Conservation (phyloP, 2,797 vertebrate species). For the Sebastes wilsoni region DNA sequence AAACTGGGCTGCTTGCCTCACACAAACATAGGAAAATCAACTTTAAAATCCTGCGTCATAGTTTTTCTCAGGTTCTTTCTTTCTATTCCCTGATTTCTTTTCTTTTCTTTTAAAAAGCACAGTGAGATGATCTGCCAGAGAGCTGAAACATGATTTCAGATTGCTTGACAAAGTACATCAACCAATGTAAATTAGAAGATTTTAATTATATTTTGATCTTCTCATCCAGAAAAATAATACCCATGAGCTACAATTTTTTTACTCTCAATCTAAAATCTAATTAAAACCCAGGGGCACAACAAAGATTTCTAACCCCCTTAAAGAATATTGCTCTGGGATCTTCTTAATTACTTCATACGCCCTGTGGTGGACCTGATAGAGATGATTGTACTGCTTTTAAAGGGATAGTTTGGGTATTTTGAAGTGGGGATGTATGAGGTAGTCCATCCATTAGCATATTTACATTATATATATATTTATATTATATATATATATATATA, state of each 20-base stretch:
- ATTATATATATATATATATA: too few species aligned
- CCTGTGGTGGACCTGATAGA: not conserved
- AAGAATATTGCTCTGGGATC: not conserved
- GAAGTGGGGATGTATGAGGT: too few species aligned
- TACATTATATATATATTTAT: too few species aligned
- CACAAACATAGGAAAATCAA: slow-evolving; percentile 22
- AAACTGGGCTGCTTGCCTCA: slow-evolving; percentile 28
- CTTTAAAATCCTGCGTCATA: slow-evolving; percentile 51
- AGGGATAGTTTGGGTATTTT: too few species aligned
- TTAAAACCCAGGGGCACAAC: not conserved
- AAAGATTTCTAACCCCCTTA: not conserved
- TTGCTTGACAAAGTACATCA: not conserved
- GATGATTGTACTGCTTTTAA: slow-evolving; percentile 4
- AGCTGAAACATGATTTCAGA: slow-evolving; percentile 43
- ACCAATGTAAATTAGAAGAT: not conserved
- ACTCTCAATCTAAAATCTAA: not conserved
- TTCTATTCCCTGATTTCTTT: slow-evolving; percentile 51
- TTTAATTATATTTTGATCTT: not conserved
- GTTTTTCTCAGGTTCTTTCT: slow-evolving; percentile 70
- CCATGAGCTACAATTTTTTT: not conserved
- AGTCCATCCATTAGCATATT: too few species aligned
- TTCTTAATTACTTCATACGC: not conserved
- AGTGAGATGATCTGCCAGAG: slow-evolving; percentile 37
- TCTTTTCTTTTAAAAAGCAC: slow-evolving; percentile 58
- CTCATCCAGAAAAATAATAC: not conserved